Percentiles rank a stretch among this genome's conserved stretches.
Conservation (phyloP, 2,888 invertebrate genomes). For the Chaitophorus viminalis region DNA sequence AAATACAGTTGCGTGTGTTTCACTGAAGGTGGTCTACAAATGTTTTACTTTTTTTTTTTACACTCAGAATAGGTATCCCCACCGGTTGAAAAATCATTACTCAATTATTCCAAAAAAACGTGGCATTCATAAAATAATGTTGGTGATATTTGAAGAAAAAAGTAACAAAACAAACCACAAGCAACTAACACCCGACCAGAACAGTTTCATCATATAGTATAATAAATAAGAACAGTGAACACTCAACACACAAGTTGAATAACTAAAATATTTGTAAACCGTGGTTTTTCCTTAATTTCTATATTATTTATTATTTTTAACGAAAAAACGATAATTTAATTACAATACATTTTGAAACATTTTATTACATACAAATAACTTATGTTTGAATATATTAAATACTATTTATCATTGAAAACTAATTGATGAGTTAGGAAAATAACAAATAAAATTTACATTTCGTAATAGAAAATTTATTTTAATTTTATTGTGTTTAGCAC, state of each 20-base stretch:
- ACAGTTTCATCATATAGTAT: constrained; percentile 17
- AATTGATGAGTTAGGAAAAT: no score
- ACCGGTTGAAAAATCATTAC: neutral
- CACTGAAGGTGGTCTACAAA: constrained; percentile 49
- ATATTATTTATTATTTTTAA: neutral
- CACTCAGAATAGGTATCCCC: constrained; percentile 4
- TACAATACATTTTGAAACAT: neutral
- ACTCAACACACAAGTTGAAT: neutral
- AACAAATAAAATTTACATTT: no score
- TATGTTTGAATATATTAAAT: no score
- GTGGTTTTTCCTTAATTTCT: no score
- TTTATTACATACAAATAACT: neutral
- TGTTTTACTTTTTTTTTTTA: constrained; percentile 33
- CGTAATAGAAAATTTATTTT: no score
- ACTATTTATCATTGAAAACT: no score
- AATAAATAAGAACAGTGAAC: neutral
- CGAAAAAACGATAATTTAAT: neutral
- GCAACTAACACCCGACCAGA: neutral
- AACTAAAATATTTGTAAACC: neutral
- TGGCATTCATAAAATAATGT: constrained; percentile 1
- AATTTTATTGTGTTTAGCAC: no score
- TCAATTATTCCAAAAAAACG: constrained; percentile 31
- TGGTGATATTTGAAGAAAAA: neutral
- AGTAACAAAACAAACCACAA: constrained; percentile 32
- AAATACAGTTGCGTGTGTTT: constrained; percentile 38